Evolutionary conservation across 1,140 invertebrate genomes (phyloP).

Genomic region (Megalonaias nervosa): DNA sequence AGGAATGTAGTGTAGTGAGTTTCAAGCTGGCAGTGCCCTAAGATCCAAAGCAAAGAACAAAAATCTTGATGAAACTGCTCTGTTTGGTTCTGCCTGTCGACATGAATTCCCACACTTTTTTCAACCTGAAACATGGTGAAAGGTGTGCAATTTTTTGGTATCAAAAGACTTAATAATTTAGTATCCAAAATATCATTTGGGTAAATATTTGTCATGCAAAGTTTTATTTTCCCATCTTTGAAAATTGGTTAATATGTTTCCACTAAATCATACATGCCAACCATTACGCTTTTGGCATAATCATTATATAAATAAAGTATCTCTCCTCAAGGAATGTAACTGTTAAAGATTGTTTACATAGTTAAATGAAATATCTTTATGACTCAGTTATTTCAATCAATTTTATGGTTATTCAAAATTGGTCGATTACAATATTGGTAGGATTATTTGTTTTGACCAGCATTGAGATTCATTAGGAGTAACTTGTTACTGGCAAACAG

Average conservation of each 20-base stretch:
- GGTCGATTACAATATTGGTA: too few species aligned
- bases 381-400: too few species aligned
- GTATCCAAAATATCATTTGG: not conserved
- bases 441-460: too few species aligned
- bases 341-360: too few species aligned
- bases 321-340: too few species aligned
- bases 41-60: conserved; percentile 24
- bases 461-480: too few species aligned
- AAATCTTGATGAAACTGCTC: conserved; percentile 31
- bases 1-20: conserved; percentile 37
- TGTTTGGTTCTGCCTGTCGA: conserved; percentile 34
- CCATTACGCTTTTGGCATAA: too few species aligned
- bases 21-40: conserved; percentile 31
- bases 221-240: not conserved
- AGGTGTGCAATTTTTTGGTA: conserved; percentile 15
- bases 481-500: too few species aligned
- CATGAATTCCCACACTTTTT: conserved; percentile 33
- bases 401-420: too few species aligned
- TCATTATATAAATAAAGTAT: too few species aligned
- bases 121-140: conserved; percentile 38
- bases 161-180: not conserved
- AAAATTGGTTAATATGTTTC: not conserved
- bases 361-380: too few species aligned
- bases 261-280: too few species aligned
- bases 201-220: not conserved